Base-by-base conservation (phyloP, 1,140 invertebrate genomes). In the Tetramorium simillimum region DNA sequence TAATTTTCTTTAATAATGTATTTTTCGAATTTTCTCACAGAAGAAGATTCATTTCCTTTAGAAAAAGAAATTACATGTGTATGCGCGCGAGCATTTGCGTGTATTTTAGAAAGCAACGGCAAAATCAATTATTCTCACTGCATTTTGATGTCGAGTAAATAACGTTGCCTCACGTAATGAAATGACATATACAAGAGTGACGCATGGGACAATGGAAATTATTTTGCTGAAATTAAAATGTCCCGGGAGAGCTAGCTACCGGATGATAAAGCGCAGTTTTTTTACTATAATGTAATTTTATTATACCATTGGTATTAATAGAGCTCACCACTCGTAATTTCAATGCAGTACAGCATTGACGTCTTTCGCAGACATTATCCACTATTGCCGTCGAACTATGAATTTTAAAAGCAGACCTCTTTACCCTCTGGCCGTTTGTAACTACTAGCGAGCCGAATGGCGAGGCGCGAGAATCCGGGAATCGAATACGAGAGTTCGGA, bases 171-270 rank as follows among this genome's bases (percentile, higher is more conserved):
- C 21, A 14, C 9, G 4, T 69, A 69, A 80, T 69, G 77, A 80
- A 69, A 80, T 69, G 77, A 80, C 2, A 16, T 69, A 49, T 37
- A 40, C 46, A 40, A 60, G 24, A 33, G 9, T 46, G 67, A 60
- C 24, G 56, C 21, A n/a, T 14, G 24, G 18, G 3, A 81, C 33
- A 70, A 69, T 60, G 21, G 12, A n/a, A 43, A 82, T 72, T 63
- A 80, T 51, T 65, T 82, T 12, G 16, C 9, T 84, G 5, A 75
- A 84, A 73, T 84, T 37, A 73, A 62, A 60, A 62, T 46, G 14
- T 10, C 3, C 16, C 33, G 7, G 40, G 12, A 7, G 7, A 40
- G 33, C 21, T 58, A 69, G 46, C 12, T 24, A 28, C 4, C 16
- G 14, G 40, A n/a, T 73, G 46, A 60, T 60, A 33, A 14, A 24